Evolutionary conservation across 2,888 invertebrate genomes (phyloP), one percentile per base, ranked within the genome.

Genomic region (Leistus spinibarbis): DNA sequence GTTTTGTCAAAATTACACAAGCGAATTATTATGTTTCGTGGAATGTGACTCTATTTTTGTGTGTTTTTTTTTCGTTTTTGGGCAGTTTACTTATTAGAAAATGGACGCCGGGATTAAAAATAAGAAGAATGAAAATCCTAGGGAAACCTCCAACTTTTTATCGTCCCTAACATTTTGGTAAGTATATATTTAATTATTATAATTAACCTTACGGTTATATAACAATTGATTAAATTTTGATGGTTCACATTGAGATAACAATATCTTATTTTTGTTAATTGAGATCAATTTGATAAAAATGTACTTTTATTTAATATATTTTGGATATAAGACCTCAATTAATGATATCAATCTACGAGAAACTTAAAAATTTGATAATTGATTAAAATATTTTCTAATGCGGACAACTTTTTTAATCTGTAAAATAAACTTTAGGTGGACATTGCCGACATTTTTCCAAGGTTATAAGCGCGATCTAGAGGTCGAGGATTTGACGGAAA

Each of bases 141-240:
- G 90, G 77, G 89, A 90, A 80, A 88, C 81, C 3, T 91, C 92
- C 2, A 92, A 90, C 83, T 79, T 87, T 17, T 79, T 93, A 22
- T 92, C 93, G 3, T 87, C 89, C 78, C 84, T 90, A 80, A 89
- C 89, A 76, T 93, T 90, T 83, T 90, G 91, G 93, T 94, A 85
- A 89, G 90, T 87, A 75, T 60, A 68, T 60, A 40, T 63, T 40
- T 2, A 40, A 40, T 40, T 40, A 40, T 40, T 4, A 40, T 40
- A 40, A 10, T 40, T n/a, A n/a, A n/a, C n/a, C n/a, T n/a, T n/a
- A n/a, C n/a, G n/a, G 40, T 40, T 40, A 40, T 40, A 40, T 40
- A 40, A 40, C 7, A 10, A 40, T 40, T 40, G 5, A 40, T 40
- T 40, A 40, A 40, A 10, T 40, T 40, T 10, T 40, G 7, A 13